These are phyloP conservation scores for Poeciliopsis retropinna DNA, from an alignment of 2,113 vertebrate genomes.

Conservation along the genomic window DNA sequence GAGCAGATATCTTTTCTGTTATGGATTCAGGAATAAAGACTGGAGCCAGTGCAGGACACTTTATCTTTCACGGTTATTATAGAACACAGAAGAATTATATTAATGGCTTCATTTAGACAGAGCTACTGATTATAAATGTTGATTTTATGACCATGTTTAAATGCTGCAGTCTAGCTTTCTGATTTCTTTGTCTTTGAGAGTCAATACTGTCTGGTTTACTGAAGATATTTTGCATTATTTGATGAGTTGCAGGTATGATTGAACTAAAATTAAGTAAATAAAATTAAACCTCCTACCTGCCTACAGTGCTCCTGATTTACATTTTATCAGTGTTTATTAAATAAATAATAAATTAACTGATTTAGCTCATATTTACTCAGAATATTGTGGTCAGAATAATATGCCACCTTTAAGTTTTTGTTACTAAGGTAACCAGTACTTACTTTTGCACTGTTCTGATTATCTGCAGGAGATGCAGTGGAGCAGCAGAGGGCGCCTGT, in stretches of 20 bases:
- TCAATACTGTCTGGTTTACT: not conserved
- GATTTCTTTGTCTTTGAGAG: not conserved
- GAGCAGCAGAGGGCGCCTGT: conserved; percentile 40
- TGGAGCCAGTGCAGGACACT: not conserved
- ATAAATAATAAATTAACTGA: too few relatives aligned
- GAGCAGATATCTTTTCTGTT: too few relatives aligned
- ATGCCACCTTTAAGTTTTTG: not conserved
- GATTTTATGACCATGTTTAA: not conserved
- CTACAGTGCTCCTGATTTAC: too few relatives aligned
- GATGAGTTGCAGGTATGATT: not conserved
- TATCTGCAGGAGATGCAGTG: conserved; percentile 58
- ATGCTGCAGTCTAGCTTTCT: not conserved
- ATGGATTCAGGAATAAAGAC: too few relatives aligned
- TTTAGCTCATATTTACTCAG: too few relatives aligned
- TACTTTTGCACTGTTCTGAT: conserved; percentile 1
- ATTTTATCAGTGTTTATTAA: too few relatives aligned
- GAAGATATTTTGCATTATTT: not conserved
- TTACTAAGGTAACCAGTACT: not conserved
- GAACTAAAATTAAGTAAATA: not conserved
- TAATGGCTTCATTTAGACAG: not conserved
- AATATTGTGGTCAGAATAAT: too few relatives aligned
- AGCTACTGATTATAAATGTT: not conserved
- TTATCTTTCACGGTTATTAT: not conserved
- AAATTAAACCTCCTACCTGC: too few relatives aligned
- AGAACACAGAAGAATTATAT: not conserved